Percentiles rank a stretch among this genome's conserved stretches.
Conservation (phyloP, 2,113 vertebrate species). For the Apodemus speciosus region DNA sequence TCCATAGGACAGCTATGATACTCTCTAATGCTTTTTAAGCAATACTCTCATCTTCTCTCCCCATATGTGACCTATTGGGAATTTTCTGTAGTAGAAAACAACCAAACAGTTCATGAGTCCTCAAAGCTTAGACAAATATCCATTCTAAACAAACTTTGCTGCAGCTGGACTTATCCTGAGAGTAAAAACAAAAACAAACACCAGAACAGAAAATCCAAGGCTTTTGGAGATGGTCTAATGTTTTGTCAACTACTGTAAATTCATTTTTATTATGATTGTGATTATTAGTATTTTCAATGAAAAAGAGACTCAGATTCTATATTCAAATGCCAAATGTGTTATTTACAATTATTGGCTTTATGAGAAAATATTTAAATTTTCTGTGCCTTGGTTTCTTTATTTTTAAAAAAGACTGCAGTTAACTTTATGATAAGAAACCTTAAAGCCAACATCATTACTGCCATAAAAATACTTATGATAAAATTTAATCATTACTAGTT, state of each 20-base stretch:
- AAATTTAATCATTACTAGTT: neutral
- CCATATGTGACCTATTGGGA: neutral
- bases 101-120: neutral
- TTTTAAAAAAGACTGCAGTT: neutral
- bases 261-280: neutral
- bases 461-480: neutral
- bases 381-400: constrained; percentile 21
- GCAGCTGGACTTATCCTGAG: neutral
- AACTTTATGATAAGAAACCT: neutral
- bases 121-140: constrained; percentile 32
- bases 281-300: neutral
- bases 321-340: constrained; percentile 4
- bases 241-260: neutral
- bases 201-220: neutral
- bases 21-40: neutral
- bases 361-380: constrained; percentile 7
- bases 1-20: neutral
- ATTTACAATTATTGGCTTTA: neutral
- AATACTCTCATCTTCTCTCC: neutral
- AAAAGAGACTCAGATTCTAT: neutral
- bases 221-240: neutral
- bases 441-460: neutral
- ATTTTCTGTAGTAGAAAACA: neutral
- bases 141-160: constrained; percentile 18
- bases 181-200: neutral